Evolutionary conservation across 2,888 invertebrate genomes (phyloP).

Genomic region (Caenorhabditis parvicauda): DNA sequence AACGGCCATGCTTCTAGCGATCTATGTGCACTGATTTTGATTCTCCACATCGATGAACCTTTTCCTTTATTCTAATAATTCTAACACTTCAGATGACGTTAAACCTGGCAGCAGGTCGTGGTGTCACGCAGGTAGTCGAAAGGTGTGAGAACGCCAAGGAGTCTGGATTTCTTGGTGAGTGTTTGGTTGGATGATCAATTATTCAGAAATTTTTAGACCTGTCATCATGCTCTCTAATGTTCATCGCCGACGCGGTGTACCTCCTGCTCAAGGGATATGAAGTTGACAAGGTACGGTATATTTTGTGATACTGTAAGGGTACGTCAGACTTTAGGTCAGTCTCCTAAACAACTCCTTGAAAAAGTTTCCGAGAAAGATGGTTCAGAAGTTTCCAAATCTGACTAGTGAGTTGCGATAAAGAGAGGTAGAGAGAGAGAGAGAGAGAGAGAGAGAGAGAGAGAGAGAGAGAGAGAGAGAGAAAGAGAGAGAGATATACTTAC

Average conservation of each 20-base stretch:
- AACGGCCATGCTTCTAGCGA: too few species aligned
- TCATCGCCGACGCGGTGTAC: constrained; percentile 56
- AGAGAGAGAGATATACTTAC: too few species aligned
- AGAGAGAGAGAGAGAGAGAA: too few species aligned
- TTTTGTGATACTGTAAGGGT: neutral
- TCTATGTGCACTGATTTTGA: too few species aligned
- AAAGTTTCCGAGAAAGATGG: constrained; percentile 54
- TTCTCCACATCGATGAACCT: too few species aligned
- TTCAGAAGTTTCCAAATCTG: constrained; percentile 46
- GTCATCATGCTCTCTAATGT: constrained; percentile 53
- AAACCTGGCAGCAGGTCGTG: constrained; percentile 44
- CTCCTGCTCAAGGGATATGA: constrained; percentile 47
- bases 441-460: too few species aligned
- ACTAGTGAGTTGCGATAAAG: constrained; percentile 28
- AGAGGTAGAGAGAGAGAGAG: too few species aligned
- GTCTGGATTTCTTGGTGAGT: constrained; percentile 49
- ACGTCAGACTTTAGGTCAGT: constrained; percentile 16
- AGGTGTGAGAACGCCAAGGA: constrained; percentile 55
- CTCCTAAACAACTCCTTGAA: constrained; percentile 47
- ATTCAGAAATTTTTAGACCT: constrained; percentile 39
- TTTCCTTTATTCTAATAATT: too few species aligned
- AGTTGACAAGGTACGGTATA: constrained; percentile 15
- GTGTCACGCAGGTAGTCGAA: constrained; percentile 55
- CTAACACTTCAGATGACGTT: constrained; percentile 13
- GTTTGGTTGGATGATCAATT: neutral